phyloP scores from a whole-genome alignment of 1,140 invertebrate species.

The Camponotus vicinus region DNA sequence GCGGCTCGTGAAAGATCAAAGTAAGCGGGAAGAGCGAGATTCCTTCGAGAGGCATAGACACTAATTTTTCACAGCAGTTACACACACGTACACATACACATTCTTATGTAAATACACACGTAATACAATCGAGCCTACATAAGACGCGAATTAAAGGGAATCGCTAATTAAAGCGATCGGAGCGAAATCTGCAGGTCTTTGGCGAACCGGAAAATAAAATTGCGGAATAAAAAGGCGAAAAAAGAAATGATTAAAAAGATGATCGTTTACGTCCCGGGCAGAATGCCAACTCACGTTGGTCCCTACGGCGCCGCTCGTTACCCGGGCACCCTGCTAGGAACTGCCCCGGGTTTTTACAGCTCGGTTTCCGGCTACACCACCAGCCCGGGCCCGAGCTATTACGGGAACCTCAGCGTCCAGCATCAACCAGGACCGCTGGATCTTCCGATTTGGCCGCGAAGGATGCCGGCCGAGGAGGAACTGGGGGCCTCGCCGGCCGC shows the following conservation, averaged over 20 bases:
- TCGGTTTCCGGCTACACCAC: slow-evolving; percentile 76
- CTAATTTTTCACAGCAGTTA: slow-evolving; percentile 6
- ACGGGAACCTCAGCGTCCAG: slow-evolving; percentile 76
- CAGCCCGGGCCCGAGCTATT: slow-evolving; percentile 74
- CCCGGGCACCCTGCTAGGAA: slow-evolving; percentile 80
- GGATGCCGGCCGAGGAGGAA: slow-evolving; percentile 84
- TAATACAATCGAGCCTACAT: slow-evolving; percentile 20
- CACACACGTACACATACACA: background rate
- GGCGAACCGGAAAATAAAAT: slow-evolving; percentile 38
- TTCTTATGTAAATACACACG: background rate
- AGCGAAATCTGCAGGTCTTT: slow-evolving; percentile 70
- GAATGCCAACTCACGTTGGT: slow-evolving; percentile 84
- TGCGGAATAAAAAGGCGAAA: background rate
- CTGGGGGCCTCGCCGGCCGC: slow-evolving; percentile 64
- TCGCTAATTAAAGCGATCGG: slow-evolving; percentile 41
- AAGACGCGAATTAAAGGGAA: slow-evolving; percentile 57
- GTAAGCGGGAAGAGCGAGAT: slow-evolving; percentile 13
- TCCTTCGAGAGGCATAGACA: background rate
- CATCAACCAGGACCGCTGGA: slow-evolving; percentile 76
- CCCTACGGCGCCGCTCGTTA: slow-evolving; percentile 83
- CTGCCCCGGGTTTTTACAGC: slow-evolving; percentile 79
- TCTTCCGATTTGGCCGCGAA: slow-evolving; percentile 83
- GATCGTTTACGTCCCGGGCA: slow-evolving; percentile 86
- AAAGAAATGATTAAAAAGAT: slow-evolving; percentile 73
- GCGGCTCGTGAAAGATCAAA: slow-evolving; percentile 5